phyloP scores from a whole-genome alignment of 2,888 invertebrate species.

The Hylaea fasciaria region DNA sequence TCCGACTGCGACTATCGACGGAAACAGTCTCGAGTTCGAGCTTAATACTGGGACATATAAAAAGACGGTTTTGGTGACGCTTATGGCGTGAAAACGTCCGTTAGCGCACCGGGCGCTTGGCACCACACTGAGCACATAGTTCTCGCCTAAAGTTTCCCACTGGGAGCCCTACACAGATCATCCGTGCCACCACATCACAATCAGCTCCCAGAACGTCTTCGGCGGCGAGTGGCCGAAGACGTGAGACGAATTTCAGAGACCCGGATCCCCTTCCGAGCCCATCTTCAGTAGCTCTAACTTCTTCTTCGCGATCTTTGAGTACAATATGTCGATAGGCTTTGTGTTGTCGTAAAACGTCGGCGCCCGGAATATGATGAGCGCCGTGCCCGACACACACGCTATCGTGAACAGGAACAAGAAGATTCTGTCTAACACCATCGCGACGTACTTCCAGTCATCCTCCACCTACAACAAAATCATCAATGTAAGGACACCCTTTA shows the following conservation, averaged over 20 bases:
- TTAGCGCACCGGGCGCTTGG: conserved; percentile 75
- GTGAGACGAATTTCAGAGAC: conserved; percentile 88
- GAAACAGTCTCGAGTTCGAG: conserved; percentile 74
- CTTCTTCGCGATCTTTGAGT: conserved; percentile 96
- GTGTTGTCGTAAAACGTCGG: conserved; percentile 96
- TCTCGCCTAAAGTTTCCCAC: conserved; percentile 76
- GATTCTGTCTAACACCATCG: conserved; percentile 97
- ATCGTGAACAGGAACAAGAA: conserved; percentile 98
- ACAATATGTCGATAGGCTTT: conserved; percentile 94
- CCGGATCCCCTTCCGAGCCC: conserved; percentile 90
- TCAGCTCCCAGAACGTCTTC: conserved; percentile 86
- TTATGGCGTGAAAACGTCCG: conserved; percentile 70
- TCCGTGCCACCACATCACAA: conserved; percentile 85
- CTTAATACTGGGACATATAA: conserved; percentile 66
- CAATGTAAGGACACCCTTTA: conserved; percentile 18
- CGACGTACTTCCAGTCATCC: conserved; percentile 99
- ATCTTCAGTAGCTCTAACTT: conserved; percentile 94
- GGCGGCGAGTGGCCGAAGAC: conserved; percentile 89
- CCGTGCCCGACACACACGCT: conserved; percentile 96
- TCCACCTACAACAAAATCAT: conserved; percentile 87
- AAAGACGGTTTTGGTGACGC: conserved; percentile 80
- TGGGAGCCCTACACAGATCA: conserved; percentile 80
- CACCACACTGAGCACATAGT: conserved; percentile 82
- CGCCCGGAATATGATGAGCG: conserved; percentile 94
- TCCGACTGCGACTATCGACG: conserved; percentile 70